Conservation (phyloP, 2,113 vertebrate genomes). For the Castor canadensis region DNA sequence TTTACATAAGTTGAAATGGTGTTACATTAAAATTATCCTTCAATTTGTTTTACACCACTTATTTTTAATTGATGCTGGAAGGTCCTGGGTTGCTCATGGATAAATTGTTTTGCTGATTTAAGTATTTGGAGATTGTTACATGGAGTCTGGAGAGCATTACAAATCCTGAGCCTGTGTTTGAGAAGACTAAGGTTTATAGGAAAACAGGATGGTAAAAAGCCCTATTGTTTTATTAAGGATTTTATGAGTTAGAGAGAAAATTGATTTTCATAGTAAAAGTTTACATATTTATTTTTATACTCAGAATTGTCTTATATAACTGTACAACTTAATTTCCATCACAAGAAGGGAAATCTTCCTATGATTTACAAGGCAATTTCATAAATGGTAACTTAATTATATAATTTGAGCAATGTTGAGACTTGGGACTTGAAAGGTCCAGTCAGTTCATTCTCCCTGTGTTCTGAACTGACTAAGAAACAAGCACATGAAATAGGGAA, state of each 20-base stretch:
- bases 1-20: constrained; percentile 75
- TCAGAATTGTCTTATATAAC: neutral
- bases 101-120: constrained; percentile 75
- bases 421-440: neutral
- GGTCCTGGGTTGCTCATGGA: constrained; percentile 55
- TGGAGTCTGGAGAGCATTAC: constrained; percentile 58
- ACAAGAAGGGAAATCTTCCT: neutral
- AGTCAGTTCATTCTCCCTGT: neutral
- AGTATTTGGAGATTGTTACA: constrained; percentile 61
- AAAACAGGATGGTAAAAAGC: constrained; percentile 44
- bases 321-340: constrained; percentile 17
- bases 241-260: constrained; percentile 54
- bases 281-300: neutral
- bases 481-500: neutral
- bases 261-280: constrained; percentile 46
- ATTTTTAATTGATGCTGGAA: constrained; percentile 82
- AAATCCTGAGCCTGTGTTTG: constrained; percentile 41
- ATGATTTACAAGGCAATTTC: neutral
- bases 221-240: constrained; percentile 39
- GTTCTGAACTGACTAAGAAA: neutral
- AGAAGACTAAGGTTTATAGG: constrained; percentile 6
- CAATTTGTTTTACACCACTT: constrained; percentile 77
- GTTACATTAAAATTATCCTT: constrained; percentile 81
- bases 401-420: neutral
- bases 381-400: constrained; percentile 28